Evolutionary conservation across 2,888 invertebrate species (phyloP).

Genomic region (Ganaspis brasiliensis): DNA sequence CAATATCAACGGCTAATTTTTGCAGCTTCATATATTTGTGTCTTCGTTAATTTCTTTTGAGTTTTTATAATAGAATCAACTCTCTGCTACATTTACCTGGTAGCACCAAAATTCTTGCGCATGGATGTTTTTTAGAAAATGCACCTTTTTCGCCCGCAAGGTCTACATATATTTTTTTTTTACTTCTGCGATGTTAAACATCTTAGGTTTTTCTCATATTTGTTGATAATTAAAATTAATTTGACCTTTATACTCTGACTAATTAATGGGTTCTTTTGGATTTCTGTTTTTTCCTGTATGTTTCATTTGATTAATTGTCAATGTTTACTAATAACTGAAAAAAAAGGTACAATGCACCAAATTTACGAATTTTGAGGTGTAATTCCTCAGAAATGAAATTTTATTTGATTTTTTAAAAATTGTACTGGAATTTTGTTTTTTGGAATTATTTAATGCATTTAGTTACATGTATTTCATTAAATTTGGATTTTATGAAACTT

Average conservation of each 20-base stretch:
- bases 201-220: not conserved
- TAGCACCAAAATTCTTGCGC: slow-evolving; percentile 47
- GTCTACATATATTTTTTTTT: slow-evolving; percentile 45
- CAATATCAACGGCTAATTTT: not conserved
- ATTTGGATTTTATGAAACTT: too few species aligned
- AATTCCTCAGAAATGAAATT: too few species aligned
- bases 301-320: not conserved
- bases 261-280: not conserved
- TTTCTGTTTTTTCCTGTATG: slow-evolving; percentile 2
- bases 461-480: too few species aligned
- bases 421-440: too few species aligned
- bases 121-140: slow-evolving; percentile 51
- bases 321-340: slow-evolving; percentile 42
- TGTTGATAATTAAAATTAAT: not conserved
- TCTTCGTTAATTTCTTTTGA: not conserved
- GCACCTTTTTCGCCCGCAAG: slow-evolving; percentile 45
- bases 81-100: slow-evolving; percentile 12
- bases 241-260: not conserved
- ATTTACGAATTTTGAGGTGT: not conserved
- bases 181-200: not conserved
- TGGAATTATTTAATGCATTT: too few species aligned
- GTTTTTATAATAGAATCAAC: not conserved
- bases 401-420: too few species aligned
- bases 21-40: slow-evolving; percentile 1
- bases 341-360: not conserved